Base-by-base conservation (phyloP, 2,113 vertebrate species). In the Pterocles burchelli region DNA sequence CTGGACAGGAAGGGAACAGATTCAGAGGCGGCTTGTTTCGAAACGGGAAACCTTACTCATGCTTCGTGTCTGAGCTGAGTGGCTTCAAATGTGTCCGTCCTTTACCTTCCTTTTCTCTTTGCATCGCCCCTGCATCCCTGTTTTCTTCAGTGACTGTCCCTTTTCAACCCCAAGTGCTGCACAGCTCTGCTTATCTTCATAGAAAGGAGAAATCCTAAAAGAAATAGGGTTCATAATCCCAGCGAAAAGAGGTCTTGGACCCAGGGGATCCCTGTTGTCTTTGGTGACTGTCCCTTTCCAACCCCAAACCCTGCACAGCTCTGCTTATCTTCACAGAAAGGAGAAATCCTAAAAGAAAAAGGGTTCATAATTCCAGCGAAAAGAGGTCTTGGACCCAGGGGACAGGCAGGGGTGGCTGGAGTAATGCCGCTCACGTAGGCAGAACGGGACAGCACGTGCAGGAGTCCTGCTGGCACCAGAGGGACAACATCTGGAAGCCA, bases 91-190 rank as follows among this genome's bases (percentile, higher is more conserved):
- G 18, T 1, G 2, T 26, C 52, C 4, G 1, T 14, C 45, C 51
- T 62, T 63, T 72, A 7, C 28, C 13, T 34, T 31, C 20, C 88
- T 77, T 13, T 34, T 36, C 52, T 66, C 55, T 55, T 34, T 20
- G n/a, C 16, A 4, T 13, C 51, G 45, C 43, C 58, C 6, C 17
- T 20, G 28, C 29, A 18, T 11, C 10, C 6, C 16, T 8, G 13
- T 4, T 1, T 0, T 19, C 58, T 26, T 62, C 2, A 1, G 51
- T 4, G 25, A 31, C 45, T 0, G 0, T 13, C 48, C 15, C 24
- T 46, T 79, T 49, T 45, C 66, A 73, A 34, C 9, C 28, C 16
- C 57, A 43, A 70, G 29, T 13, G 5, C 26, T 29, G 24, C 28
- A 18, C 9, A 20, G 54, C 14, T 48, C 51, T 19, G 29, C 41